Evolutionary conservation across 2,113 vertebrate species (phyloP).

Genomic region (Thamnaconus septentrionalis): DNA sequence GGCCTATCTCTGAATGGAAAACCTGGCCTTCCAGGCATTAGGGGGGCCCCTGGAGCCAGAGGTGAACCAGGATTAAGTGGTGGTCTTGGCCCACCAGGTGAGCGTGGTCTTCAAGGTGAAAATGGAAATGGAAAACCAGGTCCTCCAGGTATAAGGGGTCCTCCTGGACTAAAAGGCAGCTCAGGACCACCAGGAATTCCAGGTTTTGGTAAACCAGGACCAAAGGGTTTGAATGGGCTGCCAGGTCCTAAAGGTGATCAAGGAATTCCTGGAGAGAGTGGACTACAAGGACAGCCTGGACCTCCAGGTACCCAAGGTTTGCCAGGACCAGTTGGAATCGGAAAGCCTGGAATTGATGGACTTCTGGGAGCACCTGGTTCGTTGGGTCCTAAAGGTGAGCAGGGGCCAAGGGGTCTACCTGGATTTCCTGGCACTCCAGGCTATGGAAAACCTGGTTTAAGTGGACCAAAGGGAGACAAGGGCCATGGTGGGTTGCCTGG

Average conservation of each 20-base stretch:
- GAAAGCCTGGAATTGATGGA: constrained; percentile 84
- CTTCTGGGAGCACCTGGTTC: constrained; percentile 84
- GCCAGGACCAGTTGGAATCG: constrained; percentile 83
- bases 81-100: constrained; percentile 82
- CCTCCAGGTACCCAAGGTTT: constrained; percentile 82
- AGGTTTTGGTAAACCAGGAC: constrained; percentile 87
- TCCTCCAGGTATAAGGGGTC: constrained; percentile 81
- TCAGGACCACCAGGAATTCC: constrained; percentile 77
- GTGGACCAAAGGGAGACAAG: constrained; percentile 89
- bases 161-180: constrained; percentile 81
- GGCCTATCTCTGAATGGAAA: constrained; percentile 95
- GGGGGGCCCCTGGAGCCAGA: constrained; percentile 83
- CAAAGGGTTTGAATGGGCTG: constrained; percentile 83
- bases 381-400: constrained; percentile 87
- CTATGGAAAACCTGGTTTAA: constrained; percentile 90
- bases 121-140: constrained; percentile 92
- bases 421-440: constrained; percentile 87
- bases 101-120: constrained; percentile 88
- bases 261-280: constrained; percentile 81
- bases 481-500: constrained; percentile 86
- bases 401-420: constrained; percentile 82
- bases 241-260: constrained; percentile 86
- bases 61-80: constrained; percentile 91
- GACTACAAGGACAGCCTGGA: constrained; percentile 81
- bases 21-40: constrained; percentile 86